Conservation (phyloP, 2,888 invertebrate species). For the Erynnis tages region DNA sequence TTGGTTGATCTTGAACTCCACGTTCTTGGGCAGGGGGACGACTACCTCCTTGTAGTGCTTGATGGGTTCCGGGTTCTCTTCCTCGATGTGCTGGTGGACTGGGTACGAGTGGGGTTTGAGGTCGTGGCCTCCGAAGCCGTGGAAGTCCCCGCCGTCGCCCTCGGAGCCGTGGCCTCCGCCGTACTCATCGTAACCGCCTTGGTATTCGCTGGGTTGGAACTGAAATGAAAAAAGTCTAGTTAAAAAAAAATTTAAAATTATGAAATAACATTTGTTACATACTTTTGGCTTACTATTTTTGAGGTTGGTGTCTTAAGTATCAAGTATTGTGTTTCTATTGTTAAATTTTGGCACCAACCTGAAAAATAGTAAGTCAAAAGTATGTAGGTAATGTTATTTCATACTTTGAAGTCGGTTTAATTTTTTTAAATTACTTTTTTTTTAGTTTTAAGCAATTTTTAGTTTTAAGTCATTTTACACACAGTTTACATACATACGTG, state of each 20-base stretch:
- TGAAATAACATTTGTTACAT: background rate
- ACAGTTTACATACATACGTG: no score
- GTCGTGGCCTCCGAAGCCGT: constrained; percentile 57
- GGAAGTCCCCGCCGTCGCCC: constrained; percentile 42
- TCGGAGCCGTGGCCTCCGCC: constrained; percentile 41
- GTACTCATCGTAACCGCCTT: constrained; percentile 46
- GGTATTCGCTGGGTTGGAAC: constrained; percentile 66
- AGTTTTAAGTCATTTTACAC: no score
- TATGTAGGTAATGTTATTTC: no score
- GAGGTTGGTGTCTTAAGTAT: no score
- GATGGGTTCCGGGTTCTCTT: constrained; percentile 85
- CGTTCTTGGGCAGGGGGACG: constrained; percentile 83
- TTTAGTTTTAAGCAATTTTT: no score
- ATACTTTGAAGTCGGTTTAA: no score
- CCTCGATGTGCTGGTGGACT: constrained; percentile 84
- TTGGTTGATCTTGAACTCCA: constrained; percentile 81
- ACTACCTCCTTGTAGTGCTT: constrained; percentile 86
- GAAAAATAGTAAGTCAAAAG: no score
- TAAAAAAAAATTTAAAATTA: constrained; percentile 5
- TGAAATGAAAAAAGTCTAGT: constrained; percentile 37
- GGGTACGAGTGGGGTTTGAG: constrained; percentile 75
- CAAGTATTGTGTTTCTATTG: no score
- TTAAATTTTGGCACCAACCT: no score
- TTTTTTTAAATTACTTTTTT: no score
- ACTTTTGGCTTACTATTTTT: no score